phyloP scores from a whole-genome alignment of 2,113 vertebrate genomes.

The Orycteropus afer region DNA sequence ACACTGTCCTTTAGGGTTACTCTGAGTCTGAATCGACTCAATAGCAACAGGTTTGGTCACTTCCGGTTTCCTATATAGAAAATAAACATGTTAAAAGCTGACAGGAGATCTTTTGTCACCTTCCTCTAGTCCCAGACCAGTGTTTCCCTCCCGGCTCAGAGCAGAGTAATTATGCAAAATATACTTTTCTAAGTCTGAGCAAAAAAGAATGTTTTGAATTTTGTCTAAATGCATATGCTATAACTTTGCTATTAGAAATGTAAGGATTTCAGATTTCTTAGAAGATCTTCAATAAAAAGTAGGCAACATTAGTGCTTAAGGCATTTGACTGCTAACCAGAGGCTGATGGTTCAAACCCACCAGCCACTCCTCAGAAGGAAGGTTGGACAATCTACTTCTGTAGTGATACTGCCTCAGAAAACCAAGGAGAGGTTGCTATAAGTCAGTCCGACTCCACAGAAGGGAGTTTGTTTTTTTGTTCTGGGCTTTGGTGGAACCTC shows the following conservation, averaged over 20 bases:
- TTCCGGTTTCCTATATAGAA: not conserved
- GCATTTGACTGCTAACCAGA: too few relatives aligned
- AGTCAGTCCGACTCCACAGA: too few relatives aligned
- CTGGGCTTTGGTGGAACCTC: not conserved
- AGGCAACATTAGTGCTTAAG: too few relatives aligned
- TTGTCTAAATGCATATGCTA: not conserved
- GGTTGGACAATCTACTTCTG: too few relatives aligned
- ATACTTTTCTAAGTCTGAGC: not conserved
- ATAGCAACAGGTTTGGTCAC: not conserved
- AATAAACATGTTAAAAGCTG: not conserved
- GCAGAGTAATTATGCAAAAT: not conserved
- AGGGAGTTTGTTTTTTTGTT: too few relatives aligned
- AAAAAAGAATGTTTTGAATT: not conserved
- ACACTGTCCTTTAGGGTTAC: too few relatives aligned
- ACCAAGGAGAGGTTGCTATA: too few relatives aligned
- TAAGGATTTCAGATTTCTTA: not conserved
- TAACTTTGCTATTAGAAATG: not conserved
- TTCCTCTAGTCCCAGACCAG: not conserved
- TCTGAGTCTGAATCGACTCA: too few relatives aligned
- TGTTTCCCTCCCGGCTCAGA: not conserved
- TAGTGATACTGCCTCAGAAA: too few relatives aligned
- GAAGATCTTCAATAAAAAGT: not conserved
- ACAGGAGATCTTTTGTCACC: too few relatives aligned
- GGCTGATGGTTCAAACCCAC: too few relatives aligned
- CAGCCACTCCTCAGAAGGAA: too few relatives aligned